Evolutionary conservation across 30 jellyfish, hydroid and myxozoan genomes (phyloP).

Genomic region (Pelagia noctiluca): DNA sequence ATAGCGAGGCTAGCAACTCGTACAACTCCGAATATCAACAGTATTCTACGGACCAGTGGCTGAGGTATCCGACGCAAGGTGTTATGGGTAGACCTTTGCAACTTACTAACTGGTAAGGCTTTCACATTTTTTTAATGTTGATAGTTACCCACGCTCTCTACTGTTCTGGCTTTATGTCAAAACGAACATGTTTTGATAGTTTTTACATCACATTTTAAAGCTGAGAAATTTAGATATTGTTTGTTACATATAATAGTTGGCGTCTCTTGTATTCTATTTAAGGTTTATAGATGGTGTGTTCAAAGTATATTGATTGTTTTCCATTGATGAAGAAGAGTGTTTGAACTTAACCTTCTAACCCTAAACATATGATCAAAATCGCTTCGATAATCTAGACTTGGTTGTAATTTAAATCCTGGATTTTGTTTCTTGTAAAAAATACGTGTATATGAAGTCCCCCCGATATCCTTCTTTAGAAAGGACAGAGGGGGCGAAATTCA

Average conservation of each 20-base stretch:
- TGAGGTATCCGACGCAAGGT: slow-evolving; percentile 77
- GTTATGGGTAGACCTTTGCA: slow-evolving; percentile 76
- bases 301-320: no score
- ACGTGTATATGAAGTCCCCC: no score
- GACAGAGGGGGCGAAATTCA: no score
- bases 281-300: neutral
- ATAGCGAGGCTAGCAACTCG: slow-evolving; percentile 67
- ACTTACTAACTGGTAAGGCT: slow-evolving; percentile 80
- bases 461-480: no score
- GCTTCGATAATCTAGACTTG: no score
- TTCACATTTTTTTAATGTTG: no score
- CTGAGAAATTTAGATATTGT: neutral
- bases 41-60: slow-evolving; percentile 83
- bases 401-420: no score
- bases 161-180: neutral
- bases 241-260: neutral
- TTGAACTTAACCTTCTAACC: no score
- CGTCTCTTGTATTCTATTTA: neutral
- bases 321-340: no score
- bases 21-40: slow-evolving; percentile 68
- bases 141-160: neutral
- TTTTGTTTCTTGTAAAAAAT: no score
- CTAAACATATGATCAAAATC: no score
- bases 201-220: neutral
- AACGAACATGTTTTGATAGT: neutral